These are phyloP conservation scores for Drosophila malerkotliana DNA, from an alignment of 1,140 invertebrate genomes.

Conservation along the genomic window DNA sequence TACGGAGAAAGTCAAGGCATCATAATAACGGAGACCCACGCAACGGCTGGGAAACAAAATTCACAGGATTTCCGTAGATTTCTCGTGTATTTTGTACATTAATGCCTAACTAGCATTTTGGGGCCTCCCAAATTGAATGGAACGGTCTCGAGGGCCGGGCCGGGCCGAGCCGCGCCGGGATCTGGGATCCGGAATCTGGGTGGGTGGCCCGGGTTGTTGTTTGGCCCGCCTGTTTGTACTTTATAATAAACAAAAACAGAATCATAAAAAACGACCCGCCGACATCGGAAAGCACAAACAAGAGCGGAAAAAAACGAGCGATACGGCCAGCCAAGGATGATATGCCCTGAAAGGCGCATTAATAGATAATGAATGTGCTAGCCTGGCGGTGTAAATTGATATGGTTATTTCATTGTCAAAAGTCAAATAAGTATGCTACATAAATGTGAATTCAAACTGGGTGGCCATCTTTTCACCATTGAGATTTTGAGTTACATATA, in stretches of 20 bases:
- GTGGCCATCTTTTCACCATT: background rate
- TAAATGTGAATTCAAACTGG: background rate
- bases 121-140: slow-evolving; percentile 39
- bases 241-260: slow-evolving; percentile 60
- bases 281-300: slow-evolving; percentile 21
- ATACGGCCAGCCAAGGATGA: slow-evolving; percentile 15
- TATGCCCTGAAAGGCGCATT: slow-evolving; percentile 41
- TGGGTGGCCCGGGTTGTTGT: slow-evolving; percentile 14
- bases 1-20: slow-evolving; percentile 35
- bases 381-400: slow-evolving; percentile 28
- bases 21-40: slow-evolving; percentile 54
- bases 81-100: slow-evolving; percentile 67
- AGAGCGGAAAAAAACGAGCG: slow-evolving; percentile 19
- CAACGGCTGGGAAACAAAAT: slow-evolving; percentile 49
- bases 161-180: no score
- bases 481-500: background rate
- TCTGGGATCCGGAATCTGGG: slow-evolving; percentile 1
- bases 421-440: slow-evolving; percentile 47
- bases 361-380: slow-evolving; percentile 34
- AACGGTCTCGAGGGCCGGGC: slow-evolving; percentile 8
- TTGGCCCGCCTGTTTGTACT: slow-evolving; percentile 34
- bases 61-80: slow-evolving; percentile 72
- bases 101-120: slow-evolving; percentile 64
- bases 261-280: slow-evolving; percentile 31
- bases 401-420: slow-evolving; percentile 15